phyloP scores from a whole-genome alignment of 2,888 invertebrate genomes.

The Hypomecis punctinalis region DNA sequence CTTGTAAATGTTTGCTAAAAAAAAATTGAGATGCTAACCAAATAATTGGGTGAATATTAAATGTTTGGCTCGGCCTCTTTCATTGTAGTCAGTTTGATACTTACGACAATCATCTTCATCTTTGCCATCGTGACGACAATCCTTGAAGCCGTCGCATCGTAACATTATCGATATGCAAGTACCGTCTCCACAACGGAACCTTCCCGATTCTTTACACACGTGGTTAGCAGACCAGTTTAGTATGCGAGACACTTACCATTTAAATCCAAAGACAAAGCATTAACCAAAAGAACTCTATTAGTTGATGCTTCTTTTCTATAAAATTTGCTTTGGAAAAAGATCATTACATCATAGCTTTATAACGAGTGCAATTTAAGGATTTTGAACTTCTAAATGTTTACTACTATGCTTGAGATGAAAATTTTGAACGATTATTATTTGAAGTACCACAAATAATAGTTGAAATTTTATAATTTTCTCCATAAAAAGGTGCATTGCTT shows the following conservation, averaged over 20 bases:
- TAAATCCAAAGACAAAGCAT: conserved; percentile 56
- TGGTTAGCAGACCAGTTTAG: conserved; percentile 68
- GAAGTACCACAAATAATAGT: neutral
- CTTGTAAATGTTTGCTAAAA: too few relatives aligned
- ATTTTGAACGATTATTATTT: too few relatives aligned
- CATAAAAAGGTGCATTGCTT: neutral
- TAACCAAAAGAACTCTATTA: conserved; percentile 46
- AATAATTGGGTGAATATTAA: conserved; percentile 11
- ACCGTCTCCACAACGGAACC: conserved; percentile 90
- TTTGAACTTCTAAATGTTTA: too few relatives aligned
- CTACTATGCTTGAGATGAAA: too few relatives aligned
- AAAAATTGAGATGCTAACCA: too few relatives aligned
- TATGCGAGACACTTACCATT: conserved; percentile 69
- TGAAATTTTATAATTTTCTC: neutral
- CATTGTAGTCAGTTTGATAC: conserved; percentile 57
- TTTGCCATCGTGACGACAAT: conserved; percentile 88
- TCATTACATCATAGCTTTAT: conserved; percentile 10
- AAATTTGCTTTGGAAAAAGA: neutral
- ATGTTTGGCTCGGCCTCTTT: neutral
- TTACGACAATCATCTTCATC: conserved; percentile 88
- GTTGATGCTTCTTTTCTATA: neutral
- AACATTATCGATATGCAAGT: conserved; percentile 88
- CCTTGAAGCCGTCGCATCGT: conserved; percentile 90
- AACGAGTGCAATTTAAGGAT: too few relatives aligned
- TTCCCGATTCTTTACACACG: conserved; percentile 78